Evolutionary conservation across 1,140 invertebrate genomes (phyloP).

Genomic region (Callitettix versicolor): DNA sequence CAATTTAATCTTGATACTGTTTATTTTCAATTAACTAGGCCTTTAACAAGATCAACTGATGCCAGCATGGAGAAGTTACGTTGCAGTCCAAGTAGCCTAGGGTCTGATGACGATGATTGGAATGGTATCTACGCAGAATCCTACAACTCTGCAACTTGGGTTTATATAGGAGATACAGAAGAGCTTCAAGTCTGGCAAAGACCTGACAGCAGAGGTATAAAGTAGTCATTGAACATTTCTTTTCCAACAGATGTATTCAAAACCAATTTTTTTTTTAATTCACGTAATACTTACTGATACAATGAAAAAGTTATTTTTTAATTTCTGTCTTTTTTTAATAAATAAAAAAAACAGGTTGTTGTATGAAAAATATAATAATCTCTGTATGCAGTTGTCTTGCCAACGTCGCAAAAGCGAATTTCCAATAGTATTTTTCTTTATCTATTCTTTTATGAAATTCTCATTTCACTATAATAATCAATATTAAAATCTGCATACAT

Average conservation of each 20-base stretch:
- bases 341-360: too few relatives aligned
- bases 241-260: neutral
- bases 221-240: neutral
- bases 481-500: too few relatives aligned
- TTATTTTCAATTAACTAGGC: slow-evolving; percentile 22
- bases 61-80: slow-evolving; percentile 56
- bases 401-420: too few relatives aligned
- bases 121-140: slow-evolving; percentile 56
- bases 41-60: slow-evolving; percentile 55
- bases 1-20: too few relatives aligned
- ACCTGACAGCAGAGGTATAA: slow-evolving; percentile 33
- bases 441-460: too few relatives aligned
- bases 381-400: too few relatives aligned
- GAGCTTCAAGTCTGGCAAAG: slow-evolving; percentile 56
- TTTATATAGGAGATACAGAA: slow-evolving; percentile 62
- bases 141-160: slow-evolving; percentile 59
- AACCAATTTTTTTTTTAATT: neutral
- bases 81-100: slow-evolving; percentile 46
- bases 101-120: slow-evolving; percentile 51
- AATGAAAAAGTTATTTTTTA: neutral
- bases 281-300: too few relatives aligned
- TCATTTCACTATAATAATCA: too few relatives aligned
- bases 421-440: too few relatives aligned
- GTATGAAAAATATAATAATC: too few relatives aligned
- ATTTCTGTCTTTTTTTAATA: too few relatives aligned